phyloP scores from a whole-genome alignment of 2,888 invertebrate genomes.

The Oxystoma pomonae region DNA sequence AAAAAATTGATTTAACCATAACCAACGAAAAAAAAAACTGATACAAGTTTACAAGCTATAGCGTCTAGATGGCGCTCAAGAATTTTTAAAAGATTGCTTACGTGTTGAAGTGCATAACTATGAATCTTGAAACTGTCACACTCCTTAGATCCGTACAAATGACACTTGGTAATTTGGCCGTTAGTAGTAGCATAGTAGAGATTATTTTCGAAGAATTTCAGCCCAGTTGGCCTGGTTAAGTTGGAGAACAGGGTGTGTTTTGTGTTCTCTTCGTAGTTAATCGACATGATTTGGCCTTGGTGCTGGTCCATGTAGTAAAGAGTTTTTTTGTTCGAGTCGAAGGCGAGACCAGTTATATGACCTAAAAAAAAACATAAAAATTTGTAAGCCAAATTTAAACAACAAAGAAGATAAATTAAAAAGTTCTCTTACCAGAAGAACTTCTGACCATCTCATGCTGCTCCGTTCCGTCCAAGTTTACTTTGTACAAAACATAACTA shows the following conservation, averaged over 20 bases:
- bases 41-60: too few relatives aligned
- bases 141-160: constrained; percentile 50
- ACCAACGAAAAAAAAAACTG: too few relatives aligned
- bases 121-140: constrained; percentile 51
- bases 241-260: constrained; percentile 49
- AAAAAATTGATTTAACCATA: too few relatives aligned
- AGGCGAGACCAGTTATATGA: constrained; percentile 48
- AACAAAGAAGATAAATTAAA: background rate
- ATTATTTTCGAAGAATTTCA: constrained; percentile 71
- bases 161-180: constrained; percentile 57
- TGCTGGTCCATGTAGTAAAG: constrained; percentile 76
- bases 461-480: constrained; percentile 53
- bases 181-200: constrained; percentile 65
- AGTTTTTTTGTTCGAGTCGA: constrained; percentile 54
- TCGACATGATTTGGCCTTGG: constrained; percentile 43
- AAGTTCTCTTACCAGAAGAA: background rate
- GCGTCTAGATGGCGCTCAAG: too few relatives aligned
- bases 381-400: background rate
- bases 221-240: constrained; percentile 56
- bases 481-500: constrained; percentile 52
- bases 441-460: constrained; percentile 44
- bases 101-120: constrained; percentile 30
- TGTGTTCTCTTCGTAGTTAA: constrained; percentile 50
- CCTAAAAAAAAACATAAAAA: constrained; percentile 22
- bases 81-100: too few relatives aligned